phyloP scores from a whole-genome alignment of 2,888 invertebrate genomes.

The Dryococelus australis region DNA sequence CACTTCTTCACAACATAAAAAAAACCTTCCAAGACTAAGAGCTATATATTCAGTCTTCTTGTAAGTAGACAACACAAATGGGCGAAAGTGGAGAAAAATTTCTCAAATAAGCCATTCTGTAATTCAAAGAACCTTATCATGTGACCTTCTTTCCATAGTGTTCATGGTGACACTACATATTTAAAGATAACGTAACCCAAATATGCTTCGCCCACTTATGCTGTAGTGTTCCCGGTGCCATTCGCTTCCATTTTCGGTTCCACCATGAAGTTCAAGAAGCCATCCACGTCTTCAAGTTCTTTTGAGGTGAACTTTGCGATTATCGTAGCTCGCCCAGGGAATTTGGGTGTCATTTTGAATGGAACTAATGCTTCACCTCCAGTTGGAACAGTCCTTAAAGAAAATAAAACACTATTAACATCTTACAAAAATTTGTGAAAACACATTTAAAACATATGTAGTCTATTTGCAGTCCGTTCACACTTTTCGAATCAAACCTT shows the following conservation, averaged over 20 bases:
- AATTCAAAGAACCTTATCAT: background rate
- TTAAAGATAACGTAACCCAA: background rate
- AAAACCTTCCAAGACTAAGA: background rate
- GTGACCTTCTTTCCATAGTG: background rate
- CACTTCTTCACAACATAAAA: background rate
- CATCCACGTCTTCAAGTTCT: conserved; percentile 90
- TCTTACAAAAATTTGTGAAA: too few species aligned
- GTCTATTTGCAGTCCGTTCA: too few species aligned
- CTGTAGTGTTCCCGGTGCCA: conserved; percentile 34
- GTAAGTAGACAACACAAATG: background rate
- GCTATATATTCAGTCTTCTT: background rate
- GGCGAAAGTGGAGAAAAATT: background rate
- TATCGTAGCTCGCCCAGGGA: conserved; percentile 81
- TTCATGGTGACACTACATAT: background rate
- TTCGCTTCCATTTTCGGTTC: conserved; percentile 58
- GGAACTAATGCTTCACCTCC: conserved; percentile 75
- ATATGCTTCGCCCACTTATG: background rate
- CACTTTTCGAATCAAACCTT: too few species aligned
- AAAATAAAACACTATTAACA: background rate
- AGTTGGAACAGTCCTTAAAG: conserved; percentile 63
- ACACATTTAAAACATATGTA: too few species aligned
- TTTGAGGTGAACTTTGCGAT: conserved; percentile 87
- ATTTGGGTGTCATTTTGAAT: conserved; percentile 79
- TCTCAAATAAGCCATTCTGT: background rate
- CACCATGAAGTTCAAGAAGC: conserved; percentile 80